Evolutionary conservation across 2,113 vertebrate species (phyloP).

Genomic region (Mormoops blainvillei): DNA sequence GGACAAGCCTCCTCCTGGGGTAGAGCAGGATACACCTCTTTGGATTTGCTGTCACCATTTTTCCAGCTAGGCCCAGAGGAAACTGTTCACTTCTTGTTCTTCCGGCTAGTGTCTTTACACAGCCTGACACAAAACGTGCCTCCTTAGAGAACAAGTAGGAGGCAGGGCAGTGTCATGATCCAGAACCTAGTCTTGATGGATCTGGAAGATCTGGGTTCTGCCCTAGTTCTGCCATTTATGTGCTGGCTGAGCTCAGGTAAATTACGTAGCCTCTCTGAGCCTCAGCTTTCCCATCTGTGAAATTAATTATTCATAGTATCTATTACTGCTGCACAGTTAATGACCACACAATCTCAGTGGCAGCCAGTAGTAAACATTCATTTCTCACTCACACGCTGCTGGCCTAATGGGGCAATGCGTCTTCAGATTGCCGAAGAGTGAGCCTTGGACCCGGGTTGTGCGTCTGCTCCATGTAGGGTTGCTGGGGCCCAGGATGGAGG

Average conservation of each 20-base stretch:
- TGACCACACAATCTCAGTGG: background rate
- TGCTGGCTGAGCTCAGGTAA: background rate
- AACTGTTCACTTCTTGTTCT: background rate
- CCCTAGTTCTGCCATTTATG: background rate
- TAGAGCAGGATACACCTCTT: background rate
- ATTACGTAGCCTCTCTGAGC: background rate
- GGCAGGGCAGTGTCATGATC: background rate
- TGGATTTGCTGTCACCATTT: background rate
- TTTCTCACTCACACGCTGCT: background rate
- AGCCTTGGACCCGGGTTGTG: background rate
- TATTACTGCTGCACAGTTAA: background rate
- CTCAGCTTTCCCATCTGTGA: background rate
- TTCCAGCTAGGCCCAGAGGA: background rate
- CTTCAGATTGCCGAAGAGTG: background rate
- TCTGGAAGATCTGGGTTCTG: background rate
- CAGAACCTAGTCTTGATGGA: background rate
- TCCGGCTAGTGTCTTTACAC: background rate
- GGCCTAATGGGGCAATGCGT: background rate
- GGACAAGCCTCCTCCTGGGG: background rate
- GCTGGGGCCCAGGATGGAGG: background rate
- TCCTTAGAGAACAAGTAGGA: background rate
- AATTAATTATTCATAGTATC: background rate
- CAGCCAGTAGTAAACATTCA: background rate
- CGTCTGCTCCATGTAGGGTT: background rate
- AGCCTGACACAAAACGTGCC: background rate